Conservation (phyloP, 2,888 invertebrate genomes). For the Criorhina ranunculi region DNA sequence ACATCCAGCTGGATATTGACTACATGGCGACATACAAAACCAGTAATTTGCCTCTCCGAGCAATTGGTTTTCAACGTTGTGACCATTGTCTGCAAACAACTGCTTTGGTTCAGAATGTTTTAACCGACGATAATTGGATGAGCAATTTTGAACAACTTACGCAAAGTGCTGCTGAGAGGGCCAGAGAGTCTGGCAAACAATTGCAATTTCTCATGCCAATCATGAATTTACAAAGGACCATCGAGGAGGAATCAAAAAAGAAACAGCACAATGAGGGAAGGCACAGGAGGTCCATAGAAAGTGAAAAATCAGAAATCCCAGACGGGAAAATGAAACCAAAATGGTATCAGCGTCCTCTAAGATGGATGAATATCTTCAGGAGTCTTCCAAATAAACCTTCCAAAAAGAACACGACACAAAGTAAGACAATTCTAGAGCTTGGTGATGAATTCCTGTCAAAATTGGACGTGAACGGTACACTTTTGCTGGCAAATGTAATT, state of each 20-base stretch:
- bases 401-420: neutral
- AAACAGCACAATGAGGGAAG: neutral
- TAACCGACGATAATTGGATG: conserved; percentile 34
- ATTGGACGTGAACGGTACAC: conserved; percentile 27
- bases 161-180: too few relatives aligned
- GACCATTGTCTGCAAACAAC: conserved; percentile 30
- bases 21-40: conserved; percentile 31
- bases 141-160: neutral
- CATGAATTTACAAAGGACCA: neutral
- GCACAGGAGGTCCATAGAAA: neutral
- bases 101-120: conserved; percentile 16
- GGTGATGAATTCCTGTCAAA: conserved; percentile 31
- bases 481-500: conserved; percentile 34
- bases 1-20: conserved; percentile 20
- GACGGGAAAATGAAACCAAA: neutral
- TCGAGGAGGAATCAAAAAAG: neutral
- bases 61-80: conserved; percentile 11
- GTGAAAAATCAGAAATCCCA: too few relatives aligned
- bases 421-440: conserved; percentile 7
- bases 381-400: conserved; percentile 1
- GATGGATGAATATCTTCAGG: conserved; percentile 1
- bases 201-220: conserved; percentile 12
- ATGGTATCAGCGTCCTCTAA: conserved; percentile 12
- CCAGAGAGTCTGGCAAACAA: neutral
- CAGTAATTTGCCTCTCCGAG: neutral